Evolutionary conservation across 1,140 invertebrate genomes (phyloP).

Genomic region (Diorhabda sublineata): DNA sequence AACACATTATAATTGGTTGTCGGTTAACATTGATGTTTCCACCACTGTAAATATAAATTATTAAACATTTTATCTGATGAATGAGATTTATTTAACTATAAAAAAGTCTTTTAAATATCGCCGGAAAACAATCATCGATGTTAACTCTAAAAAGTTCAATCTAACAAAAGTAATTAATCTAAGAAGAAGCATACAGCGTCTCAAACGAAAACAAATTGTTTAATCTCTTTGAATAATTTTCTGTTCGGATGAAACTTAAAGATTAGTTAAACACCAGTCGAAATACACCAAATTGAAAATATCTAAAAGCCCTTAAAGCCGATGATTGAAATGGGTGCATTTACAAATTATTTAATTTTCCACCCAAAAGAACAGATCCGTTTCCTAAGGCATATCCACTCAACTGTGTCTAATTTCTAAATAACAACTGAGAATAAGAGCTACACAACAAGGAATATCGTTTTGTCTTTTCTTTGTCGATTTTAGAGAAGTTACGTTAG

Average conservation of each 20-base stretch:
- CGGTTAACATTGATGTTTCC: too few relatives aligned
- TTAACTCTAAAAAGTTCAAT: not conserved
- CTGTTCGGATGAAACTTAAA: slow-evolving; percentile 11
- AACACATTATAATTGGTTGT: too few relatives aligned
- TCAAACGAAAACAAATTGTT: slow-evolving; percentile 13
- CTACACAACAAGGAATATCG: not conserved
- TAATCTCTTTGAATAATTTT: slow-evolving; percentile 14
- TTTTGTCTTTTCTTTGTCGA: not conserved
- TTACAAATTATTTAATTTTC: slow-evolving; percentile 46
- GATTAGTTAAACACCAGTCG: slow-evolving; percentile 20
- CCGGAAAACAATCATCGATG: too few relatives aligned
- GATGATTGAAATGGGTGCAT: slow-evolving; percentile 34
- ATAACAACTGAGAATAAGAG: slow-evolving; percentile 29
- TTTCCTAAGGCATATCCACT: slow-evolving; percentile 39
- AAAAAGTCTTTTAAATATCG: too few relatives aligned
- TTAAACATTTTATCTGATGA: too few relatives aligned
- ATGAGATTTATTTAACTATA: too few relatives aligned
- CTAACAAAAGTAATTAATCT: slow-evolving; percentile 3
- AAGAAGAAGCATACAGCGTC: slow-evolving; percentile 1
- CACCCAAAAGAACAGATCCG: slow-evolving; percentile 41
- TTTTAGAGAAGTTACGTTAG: not conserved
- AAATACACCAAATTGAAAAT: slow-evolving; percentile 22
- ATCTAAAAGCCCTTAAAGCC: slow-evolving; percentile 9
- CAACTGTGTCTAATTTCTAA: slow-evolving; percentile 37
- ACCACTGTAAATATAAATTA: too few relatives aligned